Percentiles rank a stretch among this genome's conserved stretches.
These are phyloP conservation scores for Epistrophella euchroma DNA, from an alignment of 2,888 invertebrate genomes.

Conservation along the genomic window DNA sequence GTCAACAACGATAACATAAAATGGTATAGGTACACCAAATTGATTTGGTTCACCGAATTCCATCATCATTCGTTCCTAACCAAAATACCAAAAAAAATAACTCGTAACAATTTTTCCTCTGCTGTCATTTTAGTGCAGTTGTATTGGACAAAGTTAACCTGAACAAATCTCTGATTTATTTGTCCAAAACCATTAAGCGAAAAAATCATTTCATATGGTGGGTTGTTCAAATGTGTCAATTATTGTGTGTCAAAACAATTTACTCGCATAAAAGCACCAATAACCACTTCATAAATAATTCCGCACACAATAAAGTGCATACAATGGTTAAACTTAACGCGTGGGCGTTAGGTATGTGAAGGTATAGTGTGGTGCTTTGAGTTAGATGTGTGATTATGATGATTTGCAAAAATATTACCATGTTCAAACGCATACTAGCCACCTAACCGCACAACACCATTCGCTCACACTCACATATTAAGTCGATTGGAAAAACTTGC, in stretches of 20 bases:
- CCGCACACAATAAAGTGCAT: conserved; percentile 35
- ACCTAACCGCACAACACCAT: conserved; percentile 27
- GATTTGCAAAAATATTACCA: conserved; percentile 47
- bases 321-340: conserved; percentile 38
- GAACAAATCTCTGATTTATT: conserved; percentile 46
- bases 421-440: conserved; percentile 29
- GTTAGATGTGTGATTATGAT: conserved; percentile 63
- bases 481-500: conserved; percentile 59
- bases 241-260: conserved; percentile 74
- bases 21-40: conserved; percentile 7
- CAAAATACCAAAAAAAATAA: not conserved
- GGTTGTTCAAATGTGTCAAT: conserved; percentile 63
- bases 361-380: not conserved
- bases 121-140: conserved; percentile 11
- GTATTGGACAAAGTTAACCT: conserved; percentile 29
- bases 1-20: conserved; percentile 18
- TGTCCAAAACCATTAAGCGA: conserved; percentile 50
- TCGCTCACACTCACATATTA: not conserved
- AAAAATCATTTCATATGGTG: conserved; percentile 38
- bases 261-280: conserved; percentile 36
- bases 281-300: conserved; percentile 63
- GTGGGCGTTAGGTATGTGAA: not conserved
- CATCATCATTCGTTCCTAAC: not conserved
- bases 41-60: conserved; percentile 16
- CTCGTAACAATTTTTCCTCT: not conserved